phyloP scores from a whole-genome alignment of 2,797 vertebrate genomes.

The Pampus argenteus region DNA sequence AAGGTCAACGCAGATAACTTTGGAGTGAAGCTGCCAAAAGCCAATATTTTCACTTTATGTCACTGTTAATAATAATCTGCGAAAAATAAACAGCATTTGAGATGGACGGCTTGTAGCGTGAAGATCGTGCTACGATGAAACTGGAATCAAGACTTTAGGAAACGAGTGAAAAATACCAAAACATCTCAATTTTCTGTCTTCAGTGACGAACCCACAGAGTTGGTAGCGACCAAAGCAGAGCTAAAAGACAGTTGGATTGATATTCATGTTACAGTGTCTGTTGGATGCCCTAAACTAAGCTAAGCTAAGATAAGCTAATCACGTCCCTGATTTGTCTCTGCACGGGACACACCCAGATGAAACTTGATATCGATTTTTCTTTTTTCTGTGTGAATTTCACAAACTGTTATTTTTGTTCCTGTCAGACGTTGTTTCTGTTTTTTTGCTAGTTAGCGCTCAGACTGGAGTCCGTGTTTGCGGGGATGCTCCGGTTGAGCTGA shows the following conservation, averaged over 20 bases:
- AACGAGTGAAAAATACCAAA: not conserved
- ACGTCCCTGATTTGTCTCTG: not conserved
- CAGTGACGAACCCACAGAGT: not conserved
- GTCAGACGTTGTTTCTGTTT: conserved; percentile 19
- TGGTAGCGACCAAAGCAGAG: conserved; percentile 7
- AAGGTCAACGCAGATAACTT: conserved; percentile 62
- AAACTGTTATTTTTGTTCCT: conserved; percentile 5
- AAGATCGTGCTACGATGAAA: not conserved
- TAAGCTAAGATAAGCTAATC: not conserved
- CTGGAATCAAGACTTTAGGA: too few relatives aligned
- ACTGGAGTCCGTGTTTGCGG: conserved; percentile 14
- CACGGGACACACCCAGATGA: not conserved
- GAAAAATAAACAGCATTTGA: conserved; percentile 15
- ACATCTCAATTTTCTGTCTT: not conserved
- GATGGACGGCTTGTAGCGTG: conserved; percentile 7
- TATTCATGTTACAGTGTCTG: too few relatives aligned
- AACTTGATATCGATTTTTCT: conserved; percentile 2
- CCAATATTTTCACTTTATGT: conserved; percentile 32
- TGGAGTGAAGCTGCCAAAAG: conserved; percentile 53
- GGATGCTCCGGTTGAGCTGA: conserved; percentile 37
- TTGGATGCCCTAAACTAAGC: too few relatives aligned
- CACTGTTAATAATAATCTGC: conserved; percentile 22
- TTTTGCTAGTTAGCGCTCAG: conserved; percentile 38
- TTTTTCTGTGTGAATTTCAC: not conserved
- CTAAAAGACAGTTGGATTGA: not conserved